A percentile compares a stretch with the other conserved stretches of the same genome.
These are phyloP conservation scores for Alca torda DNA, from an alignment of 2,797 vertebrate species.

Conservation along the genomic window DNA sequence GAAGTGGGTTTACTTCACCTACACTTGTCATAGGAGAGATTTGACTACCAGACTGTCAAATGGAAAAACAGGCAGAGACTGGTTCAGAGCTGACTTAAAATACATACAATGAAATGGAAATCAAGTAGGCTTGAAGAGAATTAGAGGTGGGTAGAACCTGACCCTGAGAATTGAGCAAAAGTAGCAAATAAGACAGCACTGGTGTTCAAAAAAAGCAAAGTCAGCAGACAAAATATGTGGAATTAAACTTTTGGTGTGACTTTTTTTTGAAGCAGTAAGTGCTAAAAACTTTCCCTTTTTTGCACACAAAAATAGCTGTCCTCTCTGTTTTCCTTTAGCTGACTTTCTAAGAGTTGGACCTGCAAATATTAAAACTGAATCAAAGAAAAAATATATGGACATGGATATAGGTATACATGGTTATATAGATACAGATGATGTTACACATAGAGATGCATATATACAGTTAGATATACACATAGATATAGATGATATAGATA, in stretches of 20 bases:
- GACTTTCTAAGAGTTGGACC: not conserved
- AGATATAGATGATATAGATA: not conserved
- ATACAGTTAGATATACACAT: not conserved
- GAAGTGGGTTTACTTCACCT: not conserved
- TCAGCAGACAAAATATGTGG: not conserved
- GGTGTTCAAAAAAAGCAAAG: not conserved
- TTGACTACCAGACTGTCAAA: not conserved
- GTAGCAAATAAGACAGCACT: not conserved
- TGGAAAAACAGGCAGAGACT: not conserved
- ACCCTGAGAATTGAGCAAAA: not conserved
- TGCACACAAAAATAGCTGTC: not conserved
- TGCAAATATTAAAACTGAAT: not conserved
- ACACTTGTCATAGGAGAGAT: not conserved
- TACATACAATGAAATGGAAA: not conserved
- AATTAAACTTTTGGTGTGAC: not conserved
- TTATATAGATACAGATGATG: not conserved
- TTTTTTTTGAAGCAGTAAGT: not conserved
- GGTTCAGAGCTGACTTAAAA: not conserved
- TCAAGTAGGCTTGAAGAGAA: not conserved
- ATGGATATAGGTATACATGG: not conserved
- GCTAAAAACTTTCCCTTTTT: not conserved
- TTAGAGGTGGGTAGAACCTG: not conserved
- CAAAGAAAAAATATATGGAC: not conserved
- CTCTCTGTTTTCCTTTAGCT: not conserved
- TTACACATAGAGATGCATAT: not conserved